Conservation (phyloP, 2,888 invertebrate genomes). For the Plagiodera versicolora region DNA sequence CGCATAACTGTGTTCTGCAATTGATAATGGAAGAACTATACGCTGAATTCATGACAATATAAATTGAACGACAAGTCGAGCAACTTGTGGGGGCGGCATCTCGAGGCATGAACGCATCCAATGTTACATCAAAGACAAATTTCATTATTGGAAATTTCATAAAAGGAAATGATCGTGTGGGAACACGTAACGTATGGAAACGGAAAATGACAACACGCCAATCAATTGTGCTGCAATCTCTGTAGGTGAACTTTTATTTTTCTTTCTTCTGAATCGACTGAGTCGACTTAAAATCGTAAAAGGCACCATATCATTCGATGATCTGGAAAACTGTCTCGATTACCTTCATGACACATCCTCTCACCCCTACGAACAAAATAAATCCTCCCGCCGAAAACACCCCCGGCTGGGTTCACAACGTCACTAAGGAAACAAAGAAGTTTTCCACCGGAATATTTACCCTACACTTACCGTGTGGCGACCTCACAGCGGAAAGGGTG, state of each 20-base stretch:
- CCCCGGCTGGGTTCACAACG: background rate
- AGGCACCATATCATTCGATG: no score
- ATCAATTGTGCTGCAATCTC: background rate
- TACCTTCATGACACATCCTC: no score
- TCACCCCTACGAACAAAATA: no score
- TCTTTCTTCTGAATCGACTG: no score
- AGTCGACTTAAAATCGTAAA: no score
- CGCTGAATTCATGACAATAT: no score
- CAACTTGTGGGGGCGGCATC: slow-evolving; percentile 3
- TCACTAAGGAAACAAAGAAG: background rate
- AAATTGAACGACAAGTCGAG: no score
- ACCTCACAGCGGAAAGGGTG: background rate
- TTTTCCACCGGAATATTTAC: background rate
- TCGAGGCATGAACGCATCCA: slow-evolving; percentile 2
- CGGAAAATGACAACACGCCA: background rate
- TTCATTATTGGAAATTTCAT: background rate
- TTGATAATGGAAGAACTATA: no score
- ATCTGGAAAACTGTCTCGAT: no score
- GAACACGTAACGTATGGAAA: background rate
- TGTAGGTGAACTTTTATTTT: background rate
- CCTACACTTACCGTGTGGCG: background rate
- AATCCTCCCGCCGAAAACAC: background rate
- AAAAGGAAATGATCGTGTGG: background rate
- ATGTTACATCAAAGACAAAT: slow-evolving; percentile 5
- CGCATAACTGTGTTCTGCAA: no score